Percentiles rank a stretch among this genome's conserved stretches.
Conservation (phyloP, 2,113 vertebrate genomes). For the Catharus fuscescens region DNA sequence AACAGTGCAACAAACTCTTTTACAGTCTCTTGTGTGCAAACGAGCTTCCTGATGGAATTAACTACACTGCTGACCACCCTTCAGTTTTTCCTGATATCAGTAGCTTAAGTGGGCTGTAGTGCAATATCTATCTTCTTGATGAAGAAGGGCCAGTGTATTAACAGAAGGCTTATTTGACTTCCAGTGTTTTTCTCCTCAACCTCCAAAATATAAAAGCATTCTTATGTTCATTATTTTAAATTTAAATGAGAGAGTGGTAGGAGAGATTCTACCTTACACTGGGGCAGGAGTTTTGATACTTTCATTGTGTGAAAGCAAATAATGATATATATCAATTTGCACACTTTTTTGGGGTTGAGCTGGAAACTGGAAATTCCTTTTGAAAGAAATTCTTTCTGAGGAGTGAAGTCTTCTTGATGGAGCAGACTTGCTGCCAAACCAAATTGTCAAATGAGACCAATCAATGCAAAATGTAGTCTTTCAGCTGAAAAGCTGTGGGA, state of each 20-base stretch:
- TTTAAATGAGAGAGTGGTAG: background rate
- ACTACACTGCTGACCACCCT: background rate
- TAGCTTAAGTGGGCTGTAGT: background rate
- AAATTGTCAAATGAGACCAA: background rate
- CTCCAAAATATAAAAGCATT: background rate
- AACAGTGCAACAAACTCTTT: background rate
- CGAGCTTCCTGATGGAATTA: background rate
- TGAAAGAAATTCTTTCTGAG: background rate
- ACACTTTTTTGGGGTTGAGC: background rate
- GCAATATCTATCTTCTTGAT: background rate
- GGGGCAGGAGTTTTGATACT: background rate
- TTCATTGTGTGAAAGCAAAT: background rate
- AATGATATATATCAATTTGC: background rate
- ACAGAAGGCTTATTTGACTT: background rate
- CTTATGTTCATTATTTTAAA: background rate
- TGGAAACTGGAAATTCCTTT: background rate
- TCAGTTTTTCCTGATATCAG: background rate
- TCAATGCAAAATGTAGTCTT: background rate
- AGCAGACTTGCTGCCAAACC: background rate
- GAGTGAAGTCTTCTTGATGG: background rate
- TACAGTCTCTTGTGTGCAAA: background rate
- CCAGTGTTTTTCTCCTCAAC: background rate
- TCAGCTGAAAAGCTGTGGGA: background rate
- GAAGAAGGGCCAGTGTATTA: background rate
- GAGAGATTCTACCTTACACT: background rate